phyloP scores from a whole-genome alignment of 2,888 invertebrate genomes.

The Cecidostiba fungosa region DNA sequence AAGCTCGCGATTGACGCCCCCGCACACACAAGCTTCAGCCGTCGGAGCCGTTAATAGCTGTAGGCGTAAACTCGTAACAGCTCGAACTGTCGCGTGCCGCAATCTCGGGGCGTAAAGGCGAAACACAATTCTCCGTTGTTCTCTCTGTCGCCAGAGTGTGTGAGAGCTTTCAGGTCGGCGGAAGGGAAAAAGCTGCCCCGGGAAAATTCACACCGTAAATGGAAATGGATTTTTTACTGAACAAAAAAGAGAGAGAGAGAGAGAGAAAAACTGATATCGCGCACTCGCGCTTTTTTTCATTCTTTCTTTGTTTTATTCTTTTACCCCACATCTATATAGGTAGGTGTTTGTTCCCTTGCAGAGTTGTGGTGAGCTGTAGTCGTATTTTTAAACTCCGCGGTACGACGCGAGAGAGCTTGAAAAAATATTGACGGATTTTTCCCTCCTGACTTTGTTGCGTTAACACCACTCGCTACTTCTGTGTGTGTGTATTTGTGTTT shows the following conservation, averaged over 20 bases:
- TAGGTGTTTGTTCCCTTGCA: not conserved
- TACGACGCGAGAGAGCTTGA: not conserved
- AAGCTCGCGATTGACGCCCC: slow-evolving; percentile 29
- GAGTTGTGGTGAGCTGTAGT: not conserved
- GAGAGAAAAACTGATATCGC: slow-evolving; percentile 38
- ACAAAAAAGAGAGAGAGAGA: slow-evolving; percentile 15
- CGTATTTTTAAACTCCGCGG: not conserved
- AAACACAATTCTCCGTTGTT: slow-evolving; percentile 30
- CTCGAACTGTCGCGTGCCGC: slow-evolving; percentile 34
- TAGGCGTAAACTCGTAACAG: slow-evolving; percentile 56
- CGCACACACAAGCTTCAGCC: not conserved
- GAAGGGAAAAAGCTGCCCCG: slow-evolving; percentile 5
- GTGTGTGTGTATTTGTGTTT: not conserved
- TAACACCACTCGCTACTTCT: too few species aligned
- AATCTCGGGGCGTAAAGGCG: slow-evolving; percentile 48
- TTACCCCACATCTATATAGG: not conserved
- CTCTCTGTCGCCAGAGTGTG: too few species aligned
- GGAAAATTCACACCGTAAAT: slow-evolving; percentile 38
- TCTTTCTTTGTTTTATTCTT: not conserved
- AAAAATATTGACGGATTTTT: not conserved
- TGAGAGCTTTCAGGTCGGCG: not conserved
- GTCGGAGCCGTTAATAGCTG: slow-evolving; percentile 55
- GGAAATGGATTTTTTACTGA: slow-evolving; percentile 42
- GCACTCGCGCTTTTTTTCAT: not conserved
- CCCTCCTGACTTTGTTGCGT: not conserved